phyloP scores from a whole-genome alignment of 2,113 vertebrate species.

The Daubentonia madagascariensis region DNA sequence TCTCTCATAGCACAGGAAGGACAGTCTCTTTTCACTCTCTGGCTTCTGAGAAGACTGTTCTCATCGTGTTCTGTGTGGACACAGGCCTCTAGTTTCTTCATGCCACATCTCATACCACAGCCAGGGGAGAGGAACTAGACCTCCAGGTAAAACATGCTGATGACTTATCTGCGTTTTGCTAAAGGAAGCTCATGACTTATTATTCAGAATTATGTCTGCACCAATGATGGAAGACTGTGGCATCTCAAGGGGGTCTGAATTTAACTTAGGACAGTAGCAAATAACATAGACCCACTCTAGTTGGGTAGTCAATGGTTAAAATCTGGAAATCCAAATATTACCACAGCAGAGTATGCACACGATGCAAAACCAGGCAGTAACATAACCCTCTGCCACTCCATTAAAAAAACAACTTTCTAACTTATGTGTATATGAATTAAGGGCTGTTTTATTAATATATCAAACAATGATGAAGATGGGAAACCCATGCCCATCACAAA shows the following conservation, averaged over 20 bases:
- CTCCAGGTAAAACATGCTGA: rapidly evolving
- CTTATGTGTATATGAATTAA: not conserved
- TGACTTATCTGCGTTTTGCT: not conserved
- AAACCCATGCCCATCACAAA: not conserved
- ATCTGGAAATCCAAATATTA: not conserved
- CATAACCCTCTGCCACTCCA: rapidly evolving
- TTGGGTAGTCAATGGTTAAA: not conserved
- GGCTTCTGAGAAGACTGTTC: not conserved
- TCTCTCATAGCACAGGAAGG: not conserved
- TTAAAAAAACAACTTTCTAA: too few relatives aligned
- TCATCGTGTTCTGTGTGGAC: rapidly evolving
- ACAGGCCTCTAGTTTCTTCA: rapidly evolving
- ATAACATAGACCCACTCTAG: rapidly evolving
- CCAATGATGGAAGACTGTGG: rapidly evolving
- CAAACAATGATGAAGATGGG: not conserved
- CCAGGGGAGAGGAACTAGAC: not conserved
- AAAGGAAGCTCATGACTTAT: not conserved
- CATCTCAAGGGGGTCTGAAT: not conserved
- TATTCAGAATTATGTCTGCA: too few relatives aligned
- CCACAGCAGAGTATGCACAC: rapidly evolving
- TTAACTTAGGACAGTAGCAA: not conserved
- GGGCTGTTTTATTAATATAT: not conserved
- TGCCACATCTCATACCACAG: rapidly evolving
- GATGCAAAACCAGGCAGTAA: not conserved
- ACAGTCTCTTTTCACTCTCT: not conserved